Evolutionary conservation across 2,113 vertebrate genomes (phyloP), one percentile per base, ranked within the genome.

Genomic region (Pterocles burchelli): DNA sequence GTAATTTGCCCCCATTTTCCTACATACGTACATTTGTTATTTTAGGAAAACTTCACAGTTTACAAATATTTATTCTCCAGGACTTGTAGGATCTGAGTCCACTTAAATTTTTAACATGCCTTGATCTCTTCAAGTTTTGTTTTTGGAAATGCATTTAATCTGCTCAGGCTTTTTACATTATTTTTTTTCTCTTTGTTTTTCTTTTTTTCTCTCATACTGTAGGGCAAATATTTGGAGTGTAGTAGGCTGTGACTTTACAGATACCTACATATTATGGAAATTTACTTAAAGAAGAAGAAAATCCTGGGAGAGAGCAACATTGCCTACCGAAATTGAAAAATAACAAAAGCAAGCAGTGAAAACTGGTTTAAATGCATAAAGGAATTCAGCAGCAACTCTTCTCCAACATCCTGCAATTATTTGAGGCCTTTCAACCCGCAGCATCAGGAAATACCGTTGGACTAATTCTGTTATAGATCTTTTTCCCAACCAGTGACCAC

Each of bases 311-410:
- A 95, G 68, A 90, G 73, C 85, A 96, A 95, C 80, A 93, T 57
- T 76, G 91, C 90, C 91, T 95, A 90, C 75, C 45, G 92, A 95
- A 83, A 85, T 33, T 51, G 17, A n/a, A n/a, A 59, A 67, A 61
- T 33, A 5, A 43, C 31, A 96, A 97, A 85, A 94, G 45, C 91
- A 97, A 97, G 96, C 96, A 97, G 97, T 98, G 97, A 97, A 97
- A 97, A 96, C 93, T 95, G 93, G 33, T 96, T 96, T 85, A 55
- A 88, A 79, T 79, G 65, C 67, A 57, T 92, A 70, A 73, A 96
- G 95, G 76, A 93, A 88, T 94, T 89, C 86, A 96, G 73, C 92
- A 83, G 75, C 91, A 84, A 86, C 57, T 97, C 73, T 91, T 93
- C 71, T 73, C 86, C 82, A 92, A 65, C 52, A 72, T 81, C 81